phyloP scores from a whole-genome alignment of 2,113 vertebrate genomes.

The Rhynchopsitta pachyrhyncha region DNA sequence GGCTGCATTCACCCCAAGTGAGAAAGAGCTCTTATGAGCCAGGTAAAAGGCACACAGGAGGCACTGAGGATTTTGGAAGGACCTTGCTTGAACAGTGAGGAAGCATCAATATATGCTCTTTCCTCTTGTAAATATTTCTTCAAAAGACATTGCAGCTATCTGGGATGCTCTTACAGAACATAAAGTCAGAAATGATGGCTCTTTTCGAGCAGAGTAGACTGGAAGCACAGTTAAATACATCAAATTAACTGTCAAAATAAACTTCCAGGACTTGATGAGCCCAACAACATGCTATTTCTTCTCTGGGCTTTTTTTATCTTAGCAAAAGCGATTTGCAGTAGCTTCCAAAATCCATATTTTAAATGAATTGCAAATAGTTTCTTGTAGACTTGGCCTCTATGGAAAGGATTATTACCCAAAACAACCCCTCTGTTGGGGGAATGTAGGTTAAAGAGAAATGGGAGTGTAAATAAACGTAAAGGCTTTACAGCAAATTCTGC shows the following conservation, averaged over 20 bases:
- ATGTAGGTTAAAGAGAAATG: conserved; percentile 60
- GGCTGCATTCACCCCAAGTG: neutral
- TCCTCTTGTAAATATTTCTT: conserved; percentile 12
- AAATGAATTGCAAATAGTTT: conserved; percentile 67
- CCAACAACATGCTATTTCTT: conserved; percentile 50
- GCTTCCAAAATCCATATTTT: conserved; percentile 65
- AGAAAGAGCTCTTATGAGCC: neutral
- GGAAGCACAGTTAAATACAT: conserved; percentile 62
- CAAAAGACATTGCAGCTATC: conserved; percentile 16
- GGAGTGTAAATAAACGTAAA: conserved; percentile 46
- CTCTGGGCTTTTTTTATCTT: conserved; percentile 42
- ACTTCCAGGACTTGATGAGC: conserved; percentile 59
- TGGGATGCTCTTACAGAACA: neutral
- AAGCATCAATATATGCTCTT: neutral
- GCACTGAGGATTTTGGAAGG: neutral
- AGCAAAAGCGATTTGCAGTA: conserved; percentile 53
- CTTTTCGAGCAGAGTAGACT: conserved; percentile 35
- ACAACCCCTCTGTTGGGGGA: conserved; percentile 29
- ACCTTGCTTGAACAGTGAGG: neutral
- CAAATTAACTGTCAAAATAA: conserved; percentile 73
- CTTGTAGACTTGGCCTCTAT: conserved; percentile 30
- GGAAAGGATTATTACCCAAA: conserved; percentile 57
- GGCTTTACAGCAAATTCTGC: conserved; percentile 19
- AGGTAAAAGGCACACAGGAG: neutral
- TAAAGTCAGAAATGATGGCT: conserved; percentile 39